Percentiles rank a stretch among this genome's conserved stretches.
These are phyloP conservation scores for Morinoia aosen DNA, from an alignment of 2,888 invertebrate genomes.

Conservation along the genomic window DNA sequence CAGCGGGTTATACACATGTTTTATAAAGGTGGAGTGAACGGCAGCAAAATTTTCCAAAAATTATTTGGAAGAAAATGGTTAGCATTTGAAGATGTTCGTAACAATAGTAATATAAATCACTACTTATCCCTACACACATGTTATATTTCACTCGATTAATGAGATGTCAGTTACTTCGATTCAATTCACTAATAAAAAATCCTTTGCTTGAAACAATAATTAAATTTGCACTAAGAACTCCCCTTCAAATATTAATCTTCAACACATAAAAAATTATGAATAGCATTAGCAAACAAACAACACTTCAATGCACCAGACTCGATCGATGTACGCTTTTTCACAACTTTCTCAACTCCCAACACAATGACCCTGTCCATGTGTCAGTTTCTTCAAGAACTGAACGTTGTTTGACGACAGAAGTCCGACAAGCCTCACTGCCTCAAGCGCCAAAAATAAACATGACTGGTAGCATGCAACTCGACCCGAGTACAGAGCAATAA, in stretches of 20 bases:
- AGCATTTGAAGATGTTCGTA: too few relatives aligned
- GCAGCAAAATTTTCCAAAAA: background rate
- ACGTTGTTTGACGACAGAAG: background rate
- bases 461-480: background rate
- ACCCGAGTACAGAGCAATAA: background rate
- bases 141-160: background rate
- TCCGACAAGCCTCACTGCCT: background rate
- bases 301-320: background rate
- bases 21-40: too few relatives aligned
- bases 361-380: background rate
- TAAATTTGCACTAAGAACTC: background rate
- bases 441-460: background rate
- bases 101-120: background rate
- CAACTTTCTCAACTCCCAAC: background rate
- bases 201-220: background rate
- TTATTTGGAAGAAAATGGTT: background rate
- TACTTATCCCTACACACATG: background rate
- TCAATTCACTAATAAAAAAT: background rate
- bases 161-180: background rate
- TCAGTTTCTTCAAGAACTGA: background rate
- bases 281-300: background rate
- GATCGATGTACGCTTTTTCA: background rate
- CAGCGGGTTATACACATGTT: too few relatives aligned
- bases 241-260: background rate
- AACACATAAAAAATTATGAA: background rate